These are phyloP conservation scores for Nymphalis c-album DNA, from an alignment of 2,888 invertebrate genomes.

Conservation along the genomic window DNA sequence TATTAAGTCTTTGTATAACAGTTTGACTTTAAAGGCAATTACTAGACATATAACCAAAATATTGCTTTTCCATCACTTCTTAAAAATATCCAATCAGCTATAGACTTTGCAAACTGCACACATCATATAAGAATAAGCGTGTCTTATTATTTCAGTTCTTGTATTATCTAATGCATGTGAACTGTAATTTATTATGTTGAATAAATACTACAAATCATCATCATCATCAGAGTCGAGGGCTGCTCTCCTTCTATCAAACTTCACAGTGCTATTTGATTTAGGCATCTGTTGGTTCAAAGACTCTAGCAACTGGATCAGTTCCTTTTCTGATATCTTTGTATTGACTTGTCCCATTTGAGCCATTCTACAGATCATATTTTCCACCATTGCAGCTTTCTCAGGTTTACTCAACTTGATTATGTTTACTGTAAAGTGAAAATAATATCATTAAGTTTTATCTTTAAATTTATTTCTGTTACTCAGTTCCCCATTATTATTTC, in stretches of 20 bases:
- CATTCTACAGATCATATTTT: slow-evolving; percentile 97
- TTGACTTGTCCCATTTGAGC: slow-evolving; percentile 94
- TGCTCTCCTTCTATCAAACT: slow-evolving; percentile 94
- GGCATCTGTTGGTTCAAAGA: slow-evolving; percentile 92
- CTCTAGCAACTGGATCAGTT: slow-evolving; percentile 91
- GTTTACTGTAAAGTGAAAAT: slow-evolving; percentile 85
- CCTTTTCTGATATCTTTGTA: slow-evolving; percentile 91
- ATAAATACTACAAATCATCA: slow-evolving; percentile 64
- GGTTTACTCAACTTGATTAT: slow-evolving; percentile 96
- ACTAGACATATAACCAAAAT: not conserved
- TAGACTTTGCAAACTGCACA: not conserved
- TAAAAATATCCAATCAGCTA: not conserved
- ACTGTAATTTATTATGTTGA: not conserved
- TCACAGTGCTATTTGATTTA: slow-evolving; percentile 89
- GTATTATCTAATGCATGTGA: not conserved
- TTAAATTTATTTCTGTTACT: too few species aligned
- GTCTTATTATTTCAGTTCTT: not conserved
- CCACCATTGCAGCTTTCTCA: slow-evolving; percentile 97
- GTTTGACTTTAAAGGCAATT: not conserved
- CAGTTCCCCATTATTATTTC: too few species aligned
- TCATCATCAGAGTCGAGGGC: slow-evolving; percentile 94
- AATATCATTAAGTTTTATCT: not conserved
- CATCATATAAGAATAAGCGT: not conserved
- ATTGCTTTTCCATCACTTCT: not conserved
- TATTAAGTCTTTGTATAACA: not conserved